These are phyloP conservation scores for Agonopterix arenella DNA, from an alignment of 2,888 invertebrate genomes.

Conservation along the genomic window DNA sequence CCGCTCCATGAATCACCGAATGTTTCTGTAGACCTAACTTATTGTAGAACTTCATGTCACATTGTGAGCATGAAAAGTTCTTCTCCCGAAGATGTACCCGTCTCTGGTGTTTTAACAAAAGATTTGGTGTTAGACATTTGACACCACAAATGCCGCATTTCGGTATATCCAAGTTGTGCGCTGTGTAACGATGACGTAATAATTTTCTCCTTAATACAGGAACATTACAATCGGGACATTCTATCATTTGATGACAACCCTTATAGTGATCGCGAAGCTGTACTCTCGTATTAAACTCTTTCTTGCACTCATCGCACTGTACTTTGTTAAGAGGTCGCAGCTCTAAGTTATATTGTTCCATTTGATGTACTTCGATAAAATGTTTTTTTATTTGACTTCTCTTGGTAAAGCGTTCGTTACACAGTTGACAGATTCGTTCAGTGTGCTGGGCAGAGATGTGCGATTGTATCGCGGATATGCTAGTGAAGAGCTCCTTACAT, in stretches of 20 bases:
- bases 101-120: constrained; percentile 39
- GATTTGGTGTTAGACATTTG: neutral
- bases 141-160: neutral
- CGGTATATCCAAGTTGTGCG: neutral
- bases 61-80: neutral
- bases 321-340: constrained; percentile 10
- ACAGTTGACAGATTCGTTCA: neutral
- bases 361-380: neutral
- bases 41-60: neutral
- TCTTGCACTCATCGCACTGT: constrained; percentile 25
- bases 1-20: constrained; percentile 14
- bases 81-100: constrained; percentile 8
- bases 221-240: constrained; percentile 14
- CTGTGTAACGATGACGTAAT: neutral
- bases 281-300: constrained; percentile 32
- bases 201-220: neutral
- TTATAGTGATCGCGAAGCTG: constrained; percentile 47
- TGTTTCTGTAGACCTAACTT: constrained; percentile 2
- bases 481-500: neutral
- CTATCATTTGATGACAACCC: constrained; percentile 51
- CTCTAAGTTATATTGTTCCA: neutral
- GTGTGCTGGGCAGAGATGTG: neutral
- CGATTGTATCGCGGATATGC: neutral
- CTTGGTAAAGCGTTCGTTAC: neutral
- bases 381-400: neutral